Base-by-base conservation (phyloP, 2,888 invertebrate species). In the Melinopterus prodromus region DNA sequence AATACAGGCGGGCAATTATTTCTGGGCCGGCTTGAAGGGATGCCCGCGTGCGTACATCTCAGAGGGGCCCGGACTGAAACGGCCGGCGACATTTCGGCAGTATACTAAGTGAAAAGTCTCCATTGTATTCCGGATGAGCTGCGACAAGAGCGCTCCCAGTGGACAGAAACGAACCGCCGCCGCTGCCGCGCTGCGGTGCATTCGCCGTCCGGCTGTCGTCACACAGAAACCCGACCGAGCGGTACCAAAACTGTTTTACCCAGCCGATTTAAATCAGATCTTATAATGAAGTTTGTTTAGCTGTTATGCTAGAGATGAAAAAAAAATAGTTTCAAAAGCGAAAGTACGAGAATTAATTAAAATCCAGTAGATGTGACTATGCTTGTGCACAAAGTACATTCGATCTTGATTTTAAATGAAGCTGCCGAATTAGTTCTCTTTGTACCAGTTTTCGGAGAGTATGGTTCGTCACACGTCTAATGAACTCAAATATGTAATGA, bases 31-130 rank as follows among this genome's bases (percentile, higher is more conserved):
- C n/a, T 36, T 71, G 78, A 78, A 78, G 78, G 78, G 78, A 70
- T 78, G 78, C 16, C 53, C 53, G 53, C 53, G 53, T 53, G 53
- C 53, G 53, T 53, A 53, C 53, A 53, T 53, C 53, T 53, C 53
- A 53, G 53, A 9, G 53, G 53, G 53, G 9, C 53, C 53, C 9
- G 53, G 12, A 7, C 12, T 12, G 7, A 12, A 69, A 69, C 72
- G 38, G 72, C 37, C 69, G 70, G 76, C 86, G 87, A 87, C 86
- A 86, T 88, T 88, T 88, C 86, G 87, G 87, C 86, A 86, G 86
- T 88, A 88, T 88, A 87, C 87, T 88, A 88, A 88, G 87, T 87
- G 88, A 88, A 88, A 87, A 87, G 87, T 86, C 86, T 86, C 88
- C 88, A 89, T 89, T 89, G 89, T 89, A 88, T 89, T 88, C 88